Conservation (phyloP, 1,140 invertebrate genomes). For the Ctenoplectra terminalis region DNA sequence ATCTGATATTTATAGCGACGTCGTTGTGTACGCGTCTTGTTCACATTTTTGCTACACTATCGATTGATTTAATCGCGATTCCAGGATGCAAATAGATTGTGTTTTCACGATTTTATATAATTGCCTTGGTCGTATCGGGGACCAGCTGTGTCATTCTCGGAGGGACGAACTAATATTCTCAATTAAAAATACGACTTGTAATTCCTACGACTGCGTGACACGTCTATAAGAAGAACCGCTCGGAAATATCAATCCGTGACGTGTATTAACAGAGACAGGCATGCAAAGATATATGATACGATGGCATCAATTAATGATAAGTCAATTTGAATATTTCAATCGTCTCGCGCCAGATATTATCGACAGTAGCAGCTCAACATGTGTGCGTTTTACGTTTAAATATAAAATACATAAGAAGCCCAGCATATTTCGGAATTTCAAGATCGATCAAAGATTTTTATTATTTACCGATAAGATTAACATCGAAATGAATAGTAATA, state of each 20-base stretch:
- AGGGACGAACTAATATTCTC: not conserved
- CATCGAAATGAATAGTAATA: not conserved
- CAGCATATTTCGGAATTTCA: not conserved
- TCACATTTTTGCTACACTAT: not conserved
- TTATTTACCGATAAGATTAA: not conserved
- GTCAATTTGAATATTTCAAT: constrained; percentile 2
- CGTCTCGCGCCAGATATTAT: not conserved
- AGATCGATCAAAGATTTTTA: not conserved
- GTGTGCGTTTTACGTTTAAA: not conserved
- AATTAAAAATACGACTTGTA: constrained; percentile 8
- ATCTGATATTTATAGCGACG: not conserved
- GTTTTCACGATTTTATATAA: not conserved
- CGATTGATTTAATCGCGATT: not conserved
- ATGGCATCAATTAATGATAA: not conserved
- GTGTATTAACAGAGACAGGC: not conserved
- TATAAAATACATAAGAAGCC: not conserved
- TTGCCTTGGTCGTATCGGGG: too few species aligned
- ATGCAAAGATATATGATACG: not conserved
- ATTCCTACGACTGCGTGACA: constrained; percentile 15
- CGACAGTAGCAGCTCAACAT: not conserved
- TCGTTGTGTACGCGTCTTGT: not conserved
- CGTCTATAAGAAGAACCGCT: not conserved
- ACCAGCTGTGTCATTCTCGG: constrained; percentile 5
- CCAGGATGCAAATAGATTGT: constrained; percentile 5
- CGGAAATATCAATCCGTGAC: not conserved